Base-by-base conservation (phyloP, 2,113 vertebrate species). In the Gobiocypris rarus region DNA sequence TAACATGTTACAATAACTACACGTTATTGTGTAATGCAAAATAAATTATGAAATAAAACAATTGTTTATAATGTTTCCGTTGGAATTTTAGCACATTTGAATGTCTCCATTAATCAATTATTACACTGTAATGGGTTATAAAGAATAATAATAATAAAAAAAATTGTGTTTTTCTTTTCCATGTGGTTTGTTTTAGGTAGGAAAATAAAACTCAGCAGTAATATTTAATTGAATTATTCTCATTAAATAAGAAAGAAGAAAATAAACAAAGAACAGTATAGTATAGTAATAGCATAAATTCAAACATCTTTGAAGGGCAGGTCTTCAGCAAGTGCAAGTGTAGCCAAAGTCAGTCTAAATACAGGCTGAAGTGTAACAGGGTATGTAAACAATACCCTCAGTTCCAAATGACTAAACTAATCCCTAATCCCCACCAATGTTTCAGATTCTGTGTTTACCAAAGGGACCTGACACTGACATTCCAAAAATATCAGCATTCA, bases 361-460 rank as follows among this genome's bases (percentile, higher is more conserved):
- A 70, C 79, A 38, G 79, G 48, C 63, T 81, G 28, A 54, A 70
- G 31, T 41, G 63, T 52, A 81, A 70, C 79, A 70, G 63, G 48
- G 79, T 80, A 67, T 81, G 78, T 81, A 84, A 69, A 79, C 75
- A 71, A 84, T 65, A 84, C 43, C 31, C 67, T 85, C 65, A 80
- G 67, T 65, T 56, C 50, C 75, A 73, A 58, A 24, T 24, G 56
- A 31, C 34, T 85, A 85, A 14, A 85, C 69, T 73, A 71, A 80
- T 80, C 77, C 75, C 58, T 80, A 80, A 85, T 80, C 38, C 76
- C 26, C 63, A 85, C 41, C 79, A 80, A 73, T 80, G 63, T 71
- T 73, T 84, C 75, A 70, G 65, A 73, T 74, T 71, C 54, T 74
- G 75, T 85, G 54, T 80, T 85, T 73, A 73, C 67, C 28, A 45